Evolutionary conservation across 2,113 vertebrate species (phyloP).

Genomic region (Carassius auratus): DNA sequence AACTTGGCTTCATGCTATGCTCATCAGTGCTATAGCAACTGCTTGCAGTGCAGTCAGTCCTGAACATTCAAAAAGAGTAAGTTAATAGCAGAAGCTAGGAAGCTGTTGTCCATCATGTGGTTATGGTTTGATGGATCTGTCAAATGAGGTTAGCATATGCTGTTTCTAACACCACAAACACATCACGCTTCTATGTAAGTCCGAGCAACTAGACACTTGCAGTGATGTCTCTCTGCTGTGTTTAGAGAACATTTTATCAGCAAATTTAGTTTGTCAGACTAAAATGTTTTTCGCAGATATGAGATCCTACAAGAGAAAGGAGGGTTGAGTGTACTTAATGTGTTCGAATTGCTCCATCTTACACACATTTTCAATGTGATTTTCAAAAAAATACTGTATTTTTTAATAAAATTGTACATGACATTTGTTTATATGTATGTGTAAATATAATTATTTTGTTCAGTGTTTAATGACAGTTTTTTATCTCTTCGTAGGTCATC

Average conservation of each 20-base stretch:
- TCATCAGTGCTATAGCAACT: constrained; percentile 11
- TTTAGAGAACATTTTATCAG: not conserved
- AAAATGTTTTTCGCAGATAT: not conserved
- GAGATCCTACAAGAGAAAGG: not conserved
- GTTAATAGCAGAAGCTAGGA: constrained; percentile 11
- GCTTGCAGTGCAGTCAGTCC: constrained; percentile 7
- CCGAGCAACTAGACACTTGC: not conserved
- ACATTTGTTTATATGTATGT: too few relatives aligned
- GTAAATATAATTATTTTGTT: not conserved
- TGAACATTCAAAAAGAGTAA: not conserved
- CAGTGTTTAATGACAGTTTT: not conserved
- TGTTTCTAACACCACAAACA: not conserved
- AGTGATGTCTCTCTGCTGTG: not conserved
- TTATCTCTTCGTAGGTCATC: constrained; percentile 83
- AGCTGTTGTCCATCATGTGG: not conserved
- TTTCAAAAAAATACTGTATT: not conserved
- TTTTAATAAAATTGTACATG: not conserved
- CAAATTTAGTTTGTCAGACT: not conserved
- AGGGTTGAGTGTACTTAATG: not conserved
- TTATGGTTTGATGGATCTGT: not conserved
- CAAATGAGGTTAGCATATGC: not conserved
- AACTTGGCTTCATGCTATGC: constrained; percentile 5
- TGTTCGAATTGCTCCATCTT: not conserved
- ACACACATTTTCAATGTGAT: too few relatives aligned
- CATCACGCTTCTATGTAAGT: not conserved